Conservation (phyloP, 2,797 vertebrate species). For the Xenopus petersii region DNA sequence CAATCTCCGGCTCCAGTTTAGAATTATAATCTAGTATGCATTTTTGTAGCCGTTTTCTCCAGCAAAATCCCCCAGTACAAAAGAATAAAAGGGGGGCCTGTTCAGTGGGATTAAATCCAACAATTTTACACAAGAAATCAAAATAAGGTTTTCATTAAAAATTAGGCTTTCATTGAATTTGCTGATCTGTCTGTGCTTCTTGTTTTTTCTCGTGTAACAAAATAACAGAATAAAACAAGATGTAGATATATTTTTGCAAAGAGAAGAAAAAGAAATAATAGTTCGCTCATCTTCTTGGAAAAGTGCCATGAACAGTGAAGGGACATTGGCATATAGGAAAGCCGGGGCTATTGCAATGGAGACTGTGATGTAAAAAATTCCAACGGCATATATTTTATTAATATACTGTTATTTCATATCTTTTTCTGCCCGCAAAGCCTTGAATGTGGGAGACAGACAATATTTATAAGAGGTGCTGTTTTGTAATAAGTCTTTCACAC, state of each 20-base stretch:
- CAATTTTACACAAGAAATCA: background rate
- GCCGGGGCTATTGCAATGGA: too few relatives aligned
- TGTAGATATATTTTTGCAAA: background rate
- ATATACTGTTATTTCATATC: too few relatives aligned
- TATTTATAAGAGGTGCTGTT: too few relatives aligned
- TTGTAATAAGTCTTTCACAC: too few relatives aligned
- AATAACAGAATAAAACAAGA: background rate
- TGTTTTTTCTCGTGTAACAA: background rate
- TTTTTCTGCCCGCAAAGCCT: too few relatives aligned
- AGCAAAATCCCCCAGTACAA: constrained; percentile 10
- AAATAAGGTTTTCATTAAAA: constrained; percentile 10
- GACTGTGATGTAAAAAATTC: too few relatives aligned
- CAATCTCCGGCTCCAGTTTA: constrained; percentile 16
- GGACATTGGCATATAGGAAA: background rate
- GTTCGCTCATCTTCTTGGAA: background rate
- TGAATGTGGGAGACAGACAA: too few relatives aligned
- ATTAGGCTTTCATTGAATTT: background rate
- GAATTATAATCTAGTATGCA: constrained; percentile 40
- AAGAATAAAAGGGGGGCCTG: constrained; percentile 15
- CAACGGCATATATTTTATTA: too few relatives aligned
- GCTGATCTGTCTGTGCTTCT: background rate
- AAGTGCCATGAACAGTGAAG: background rate
- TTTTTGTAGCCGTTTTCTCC: constrained; percentile 5
- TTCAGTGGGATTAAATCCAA: constrained; percentile 26
- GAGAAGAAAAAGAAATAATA: background rate